Evolutionary conservation across 2,113 vertebrate species (phyloP).

Genomic region (Oenanthe oenanthe): DNA sequence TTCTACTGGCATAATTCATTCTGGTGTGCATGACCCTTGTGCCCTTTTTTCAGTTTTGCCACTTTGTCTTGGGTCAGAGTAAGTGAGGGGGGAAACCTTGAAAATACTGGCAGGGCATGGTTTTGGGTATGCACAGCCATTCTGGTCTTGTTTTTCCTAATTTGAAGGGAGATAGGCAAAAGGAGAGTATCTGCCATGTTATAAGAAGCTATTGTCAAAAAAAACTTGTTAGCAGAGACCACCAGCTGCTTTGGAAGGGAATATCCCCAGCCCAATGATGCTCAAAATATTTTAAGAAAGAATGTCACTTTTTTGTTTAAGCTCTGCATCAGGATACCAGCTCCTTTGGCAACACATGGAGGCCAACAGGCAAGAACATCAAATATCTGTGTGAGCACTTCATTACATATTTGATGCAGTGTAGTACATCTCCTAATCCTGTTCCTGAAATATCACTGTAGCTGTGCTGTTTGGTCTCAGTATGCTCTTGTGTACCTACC

Average conservation of each 20-base stretch:
- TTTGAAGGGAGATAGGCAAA: not conserved
- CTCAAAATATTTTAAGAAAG: not conserved
- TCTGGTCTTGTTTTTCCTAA: not conserved
- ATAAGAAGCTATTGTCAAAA: not conserved
- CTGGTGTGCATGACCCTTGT: not conserved
- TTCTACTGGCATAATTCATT: not conserved
- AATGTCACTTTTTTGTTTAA: not conserved
- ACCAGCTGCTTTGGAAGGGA: not conserved
- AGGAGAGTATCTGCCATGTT: not conserved
- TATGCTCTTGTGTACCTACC: not conserved
- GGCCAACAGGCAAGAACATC: not conserved
- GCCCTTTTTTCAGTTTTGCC: not conserved
- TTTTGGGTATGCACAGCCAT: not conserved
- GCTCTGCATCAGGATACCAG: not conserved
- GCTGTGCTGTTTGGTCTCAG: constrained; percentile 27
- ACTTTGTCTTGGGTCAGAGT: not conserved
- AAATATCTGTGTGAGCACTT: not conserved
- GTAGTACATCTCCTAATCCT: not conserved
- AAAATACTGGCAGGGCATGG: not conserved
- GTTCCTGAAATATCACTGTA: not conserved
- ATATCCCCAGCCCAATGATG: not conserved
- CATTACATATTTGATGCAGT: not conserved
- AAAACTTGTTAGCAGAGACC: not conserved
- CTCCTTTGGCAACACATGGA: not conserved
- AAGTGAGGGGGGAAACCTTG: not conserved